Base-by-base conservation (phyloP, 2,113 vertebrate genomes). In the Pomatostomus ruficeps region DNA sequence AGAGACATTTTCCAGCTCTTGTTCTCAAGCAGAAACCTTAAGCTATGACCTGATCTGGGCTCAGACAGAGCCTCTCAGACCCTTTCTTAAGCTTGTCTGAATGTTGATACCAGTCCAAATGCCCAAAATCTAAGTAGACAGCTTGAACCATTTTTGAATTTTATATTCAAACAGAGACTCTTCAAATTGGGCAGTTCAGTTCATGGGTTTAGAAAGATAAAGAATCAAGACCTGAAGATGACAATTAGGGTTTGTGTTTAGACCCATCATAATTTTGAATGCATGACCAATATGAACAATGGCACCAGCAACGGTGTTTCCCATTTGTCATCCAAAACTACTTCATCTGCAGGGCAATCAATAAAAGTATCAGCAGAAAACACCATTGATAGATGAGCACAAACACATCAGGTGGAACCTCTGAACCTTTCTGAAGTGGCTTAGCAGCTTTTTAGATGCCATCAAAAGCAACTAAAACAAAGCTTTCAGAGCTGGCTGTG, bases 391-490 rank as follows among this genome's bases (percentile, higher is more conserved):
- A 79, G 45, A 89, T 57, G 87, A 66, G 57, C 43, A 84, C 74
- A 96, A 68, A 78, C 12, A 36, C 12, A 6, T 88, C 96, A 95
- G 59, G 45, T 2, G 16, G 84, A 89, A 92, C 51, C 35, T 89
- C 88, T 91, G 76, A 83, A 93, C 81, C 94, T 95, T 74, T 95
- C 85, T 79, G 93, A 93, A 96, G 54, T 66, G 75, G 40, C 48
- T 88, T 40, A 58, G 67, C 79, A 93, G 78, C 85, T 95, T 94
- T 96, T 54, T 72, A 93, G 95, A 91, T n/a, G 3, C 46, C 85
- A 96, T 96, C 94, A 70, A 96, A 97, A 92, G 92, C 83, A 97
- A 87, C 88, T 74, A 88, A 97, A 97, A 88, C 94, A 96, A 94
- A 97, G 94, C 91, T 89, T 89, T 86, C 84, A 31, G 82, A 73